Evolutionary conservation across 2,113 vertebrate genomes (phyloP).

Genomic region (Upupa epops): DNA sequence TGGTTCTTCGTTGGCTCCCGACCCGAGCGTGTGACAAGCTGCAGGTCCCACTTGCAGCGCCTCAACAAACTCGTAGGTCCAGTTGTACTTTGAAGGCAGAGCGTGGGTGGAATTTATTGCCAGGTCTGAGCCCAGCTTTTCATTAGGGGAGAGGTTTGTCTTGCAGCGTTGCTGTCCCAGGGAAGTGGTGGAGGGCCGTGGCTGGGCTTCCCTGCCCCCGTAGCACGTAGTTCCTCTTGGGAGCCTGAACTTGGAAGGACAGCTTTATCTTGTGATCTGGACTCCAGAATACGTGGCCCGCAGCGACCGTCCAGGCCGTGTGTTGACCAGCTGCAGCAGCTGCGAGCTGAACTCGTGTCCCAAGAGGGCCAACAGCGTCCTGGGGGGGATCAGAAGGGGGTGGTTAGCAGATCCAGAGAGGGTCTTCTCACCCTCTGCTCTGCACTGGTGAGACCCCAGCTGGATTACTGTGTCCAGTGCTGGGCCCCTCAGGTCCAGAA

Average conservation of each 20-base stretch:
- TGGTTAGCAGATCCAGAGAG: too few relatives aligned
- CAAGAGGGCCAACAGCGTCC: too few relatives aligned
- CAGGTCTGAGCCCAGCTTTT: not conserved
- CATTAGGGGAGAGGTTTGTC: not conserved
- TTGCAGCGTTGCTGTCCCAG: not conserved
- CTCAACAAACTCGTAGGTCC: not conserved
- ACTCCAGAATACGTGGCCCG: not conserved
- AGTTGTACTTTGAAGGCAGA: not conserved
- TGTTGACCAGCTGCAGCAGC: not conserved
- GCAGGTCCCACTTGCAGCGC: not conserved
- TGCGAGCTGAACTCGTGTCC: too few relatives aligned
- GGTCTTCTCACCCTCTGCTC: too few relatives aligned
- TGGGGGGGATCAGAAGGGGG: too few relatives aligned
- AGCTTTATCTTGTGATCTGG: not conserved
- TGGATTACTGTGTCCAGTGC: too few relatives aligned
- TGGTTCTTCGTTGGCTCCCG: not conserved
- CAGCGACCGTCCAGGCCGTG: accelerated
- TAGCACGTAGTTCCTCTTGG: not conserved
- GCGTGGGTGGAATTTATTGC: slow-evolving; percentile 35
- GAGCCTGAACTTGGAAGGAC: not conserved
- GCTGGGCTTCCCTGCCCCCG: not conserved
- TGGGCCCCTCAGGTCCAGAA: too few relatives aligned
- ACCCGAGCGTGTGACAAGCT: not conserved
- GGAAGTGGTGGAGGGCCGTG: not conserved
- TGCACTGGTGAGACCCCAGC: too few relatives aligned